Conservation (phyloP, 2,888 invertebrate genomes). For the Cryptocephalus moraei region DNA sequence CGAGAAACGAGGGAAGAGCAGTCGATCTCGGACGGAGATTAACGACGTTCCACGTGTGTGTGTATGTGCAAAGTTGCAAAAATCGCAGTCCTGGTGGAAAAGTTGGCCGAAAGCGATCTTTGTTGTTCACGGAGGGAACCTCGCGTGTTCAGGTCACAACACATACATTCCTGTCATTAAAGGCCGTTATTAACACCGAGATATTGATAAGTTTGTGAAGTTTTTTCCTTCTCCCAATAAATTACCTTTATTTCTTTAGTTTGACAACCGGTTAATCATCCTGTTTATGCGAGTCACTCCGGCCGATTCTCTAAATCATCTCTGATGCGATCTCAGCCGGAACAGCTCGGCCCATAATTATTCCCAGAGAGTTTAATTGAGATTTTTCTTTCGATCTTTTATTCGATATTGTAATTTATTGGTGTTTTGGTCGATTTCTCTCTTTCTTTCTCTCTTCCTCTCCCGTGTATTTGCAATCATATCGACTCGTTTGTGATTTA, state of each 20-base stretch:
- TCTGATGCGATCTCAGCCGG: constrained; percentile 29
- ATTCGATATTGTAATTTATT: constrained; percentile 30
- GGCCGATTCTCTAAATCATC: constrained; percentile 30
- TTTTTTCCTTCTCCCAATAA: constrained; percentile 36
- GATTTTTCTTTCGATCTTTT: constrained; percentile 34
- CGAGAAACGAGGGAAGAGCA: too few species aligned
- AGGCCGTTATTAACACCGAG: constrained; percentile 38
- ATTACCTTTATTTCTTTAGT: constrained; percentile 40
- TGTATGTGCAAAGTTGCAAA: too few species aligned
- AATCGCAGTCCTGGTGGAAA: too few species aligned
- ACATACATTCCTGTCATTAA: constrained; percentile 38
- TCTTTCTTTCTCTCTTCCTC: not conserved
- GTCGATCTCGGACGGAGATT: too few species aligned
- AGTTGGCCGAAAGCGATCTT: too few species aligned
- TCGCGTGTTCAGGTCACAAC: not conserved
- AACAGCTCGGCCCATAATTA: constrained; percentile 30
- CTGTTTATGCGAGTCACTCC: constrained; percentile 38
- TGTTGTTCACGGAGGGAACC: not conserved
- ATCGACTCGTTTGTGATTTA: too few species aligned
- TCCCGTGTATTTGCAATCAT: not conserved
- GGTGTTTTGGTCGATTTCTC: constrained; percentile 20
- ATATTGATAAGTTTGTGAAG: constrained; percentile 40
- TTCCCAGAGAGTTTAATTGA: constrained; percentile 36
- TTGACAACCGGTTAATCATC: constrained; percentile 39
- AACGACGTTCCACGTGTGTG: too few species aligned